Evolutionary conservation across 2,888 invertebrate species (phyloP).

Genomic region (Acanthosepion esculentum): DNA sequence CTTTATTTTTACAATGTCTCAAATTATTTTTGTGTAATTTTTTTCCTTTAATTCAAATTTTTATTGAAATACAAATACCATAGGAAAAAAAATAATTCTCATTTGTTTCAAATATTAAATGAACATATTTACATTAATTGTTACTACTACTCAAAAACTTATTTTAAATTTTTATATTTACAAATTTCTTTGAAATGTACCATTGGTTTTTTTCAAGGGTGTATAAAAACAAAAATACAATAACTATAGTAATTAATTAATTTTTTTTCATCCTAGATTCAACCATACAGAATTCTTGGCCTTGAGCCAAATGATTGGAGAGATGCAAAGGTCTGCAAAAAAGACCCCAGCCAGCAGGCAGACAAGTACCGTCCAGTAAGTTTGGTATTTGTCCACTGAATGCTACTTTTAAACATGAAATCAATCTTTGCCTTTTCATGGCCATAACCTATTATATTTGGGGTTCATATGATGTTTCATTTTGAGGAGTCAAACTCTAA

Average conservation of each 20-base stretch:
- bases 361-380: constrained; percentile 46
- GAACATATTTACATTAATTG: background rate
- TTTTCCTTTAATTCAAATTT: background rate
- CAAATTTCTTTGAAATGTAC: background rate
- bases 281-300: constrained; percentile 37
- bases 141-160: background rate
- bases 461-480: too few relatives aligned
- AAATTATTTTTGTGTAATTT: too few relatives aligned
- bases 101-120: background rate
- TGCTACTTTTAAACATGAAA: background rate
- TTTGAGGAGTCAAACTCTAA: too few relatives aligned
- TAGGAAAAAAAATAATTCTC: background rate
- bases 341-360: constrained; percentile 44
- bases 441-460: too few relatives aligned
- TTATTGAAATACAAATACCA: background rate
- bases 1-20: background rate
- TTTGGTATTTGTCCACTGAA: background rate
- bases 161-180: too few relatives aligned
- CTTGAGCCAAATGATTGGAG: constrained; percentile 44
- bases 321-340: constrained; percentile 44
- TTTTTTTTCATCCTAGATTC: background rate
- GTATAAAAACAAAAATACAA: background rate
- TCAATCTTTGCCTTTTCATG: background rate
- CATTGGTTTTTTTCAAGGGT: background rate
- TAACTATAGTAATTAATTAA: background rate